Evolutionary conservation across 2,888 invertebrate genomes (phyloP).

Genomic region (Antheraea yamamai): DNA sequence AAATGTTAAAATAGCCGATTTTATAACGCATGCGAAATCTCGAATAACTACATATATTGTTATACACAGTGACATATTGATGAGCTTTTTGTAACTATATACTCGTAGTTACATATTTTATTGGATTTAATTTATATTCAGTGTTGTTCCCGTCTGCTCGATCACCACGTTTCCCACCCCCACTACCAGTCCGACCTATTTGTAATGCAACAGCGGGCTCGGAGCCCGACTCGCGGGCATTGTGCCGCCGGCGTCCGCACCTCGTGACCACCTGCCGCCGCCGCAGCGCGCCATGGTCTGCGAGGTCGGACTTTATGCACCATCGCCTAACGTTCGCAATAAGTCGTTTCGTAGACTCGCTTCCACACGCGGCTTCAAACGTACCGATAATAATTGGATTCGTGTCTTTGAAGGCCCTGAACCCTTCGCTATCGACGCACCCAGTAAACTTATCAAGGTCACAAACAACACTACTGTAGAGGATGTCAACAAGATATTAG

Average conservation of each 20-base stretch:
- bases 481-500: conserved; percentile 75
- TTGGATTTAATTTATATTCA: conserved; percentile 60
- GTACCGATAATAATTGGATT: conserved; percentile 81
- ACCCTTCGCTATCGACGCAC: conserved; percentile 74
- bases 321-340: conserved; percentile 72
- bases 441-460: conserved; percentile 81
- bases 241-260: conserved; percentile 60
- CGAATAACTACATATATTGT: not conserved
- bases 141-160: conserved; percentile 72
- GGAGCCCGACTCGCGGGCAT: conserved; percentile 63
- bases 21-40: conserved; percentile 7
- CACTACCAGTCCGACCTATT: conserved; percentile 75
- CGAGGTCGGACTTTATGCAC: conserved; percentile 73
- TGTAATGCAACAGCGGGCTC: conserved; percentile 71
- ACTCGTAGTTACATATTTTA: conserved; percentile 27
- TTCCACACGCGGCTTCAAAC: conserved; percentile 76
- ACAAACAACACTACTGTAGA: conserved; percentile 82
- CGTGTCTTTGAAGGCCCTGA: conserved; percentile 83
- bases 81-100: conserved; percentile 4
- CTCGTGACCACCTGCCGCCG: conserved; percentile 66
- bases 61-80: not conserved
- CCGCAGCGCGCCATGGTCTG: conserved; percentile 73
- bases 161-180: conserved; percentile 80
- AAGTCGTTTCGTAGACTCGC: conserved; percentile 78
- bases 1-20: not conserved